Base-by-base conservation (phyloP, 2,888 invertebrate genomes). In the Pedicia rivosa region DNA sequence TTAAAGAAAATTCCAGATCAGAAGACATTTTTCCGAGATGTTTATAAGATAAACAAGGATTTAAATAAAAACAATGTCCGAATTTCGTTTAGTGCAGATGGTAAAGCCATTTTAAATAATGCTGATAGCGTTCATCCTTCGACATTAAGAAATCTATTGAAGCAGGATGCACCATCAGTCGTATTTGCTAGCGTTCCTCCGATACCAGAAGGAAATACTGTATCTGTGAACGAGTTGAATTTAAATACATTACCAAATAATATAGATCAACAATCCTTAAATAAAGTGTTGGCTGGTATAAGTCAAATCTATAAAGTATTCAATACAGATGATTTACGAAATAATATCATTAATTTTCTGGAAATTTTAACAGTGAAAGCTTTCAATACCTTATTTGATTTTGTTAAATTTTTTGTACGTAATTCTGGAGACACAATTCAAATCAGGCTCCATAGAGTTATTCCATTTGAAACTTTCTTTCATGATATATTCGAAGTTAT, bases 21-120 rank as follows among this genome's bases (percentile, higher is more conserved):
- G 7, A 49, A 50, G 3, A 52, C 55, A 40, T 50, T 54, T 37
- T 48, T 58, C 6, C 56, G 55, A 38, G 57, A 59, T 47, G 43
- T 57, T 6, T 47, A 50, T 37, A 57, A 53, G 44, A 33, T 46
- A 8, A 46, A 46, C 20, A 37, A 36, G 19, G 19, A 39, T 24
- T 17, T 41, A n/a, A 39, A 39, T 19, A 13, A 36, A 16, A 37
- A 40, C 15, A 50, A 49, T 3, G 43, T 57, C 2, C 49, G 52
- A 5, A 48, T 52, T 20, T 40, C 50, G 3, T 57, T 56, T 33
- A 51, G 48, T 0, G 15, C 43, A 5, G 43, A 48, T 15, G 55
- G 52, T 1, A 36, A 47, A 4, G 43, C 58, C 5, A 15, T 51
- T 3, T 36, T 58, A 3, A 58, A 57, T 42, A 51, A 54, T 31